Evolutionary conservation across 2,113 vertebrate genomes (phyloP).

Genomic region (Syrmaticus mikado): DNA sequence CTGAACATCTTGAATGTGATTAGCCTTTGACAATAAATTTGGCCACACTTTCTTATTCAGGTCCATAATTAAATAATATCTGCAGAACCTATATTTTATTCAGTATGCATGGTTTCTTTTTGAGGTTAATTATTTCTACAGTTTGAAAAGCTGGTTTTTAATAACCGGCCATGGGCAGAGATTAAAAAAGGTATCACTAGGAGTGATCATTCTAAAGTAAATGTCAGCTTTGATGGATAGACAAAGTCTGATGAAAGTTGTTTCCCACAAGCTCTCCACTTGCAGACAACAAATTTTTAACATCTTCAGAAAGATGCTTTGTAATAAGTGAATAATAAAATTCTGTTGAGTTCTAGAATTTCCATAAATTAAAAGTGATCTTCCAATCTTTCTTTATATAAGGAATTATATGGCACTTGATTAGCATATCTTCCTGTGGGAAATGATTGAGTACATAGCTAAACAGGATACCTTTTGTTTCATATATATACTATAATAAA

Average conservation of each 20-base stretch:
- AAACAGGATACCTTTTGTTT: background rate
- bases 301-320: background rate
- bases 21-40: background rate
- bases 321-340: background rate
- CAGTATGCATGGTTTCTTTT: background rate
- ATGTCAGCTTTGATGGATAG: background rate
- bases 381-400: background rate
- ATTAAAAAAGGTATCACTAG: background rate
- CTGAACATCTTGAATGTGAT: background rate
- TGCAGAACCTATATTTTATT: background rate
- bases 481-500: background rate
- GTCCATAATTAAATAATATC: background rate
- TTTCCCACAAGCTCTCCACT: background rate
- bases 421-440: background rate
- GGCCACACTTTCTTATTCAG: background rate
- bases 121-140: background rate
- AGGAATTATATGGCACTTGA: background rate
- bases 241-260: background rate
- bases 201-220: background rate
- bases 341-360: background rate
- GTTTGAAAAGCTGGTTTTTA: background rate
- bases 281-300: background rate
- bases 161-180: background rate
- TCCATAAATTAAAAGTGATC: background rate
- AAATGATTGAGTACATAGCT: background rate